These are phyloP conservation scores for Anhinga rufa DNA, from an alignment of 2,113 vertebrate species.

Conservation along the genomic window DNA sequence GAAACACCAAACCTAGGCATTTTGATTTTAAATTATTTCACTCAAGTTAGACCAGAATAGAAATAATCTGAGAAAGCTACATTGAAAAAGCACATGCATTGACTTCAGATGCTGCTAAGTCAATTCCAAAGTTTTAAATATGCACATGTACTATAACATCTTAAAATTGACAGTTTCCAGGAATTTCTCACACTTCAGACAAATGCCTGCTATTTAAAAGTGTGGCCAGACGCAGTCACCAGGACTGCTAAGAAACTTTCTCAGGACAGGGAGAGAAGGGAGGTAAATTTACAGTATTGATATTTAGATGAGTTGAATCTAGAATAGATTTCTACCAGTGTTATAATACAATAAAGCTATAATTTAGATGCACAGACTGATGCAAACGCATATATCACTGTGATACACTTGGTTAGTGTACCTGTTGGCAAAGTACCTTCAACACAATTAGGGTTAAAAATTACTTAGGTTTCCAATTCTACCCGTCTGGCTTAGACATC, in stretches of 20 bases:
- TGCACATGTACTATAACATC: background rate
- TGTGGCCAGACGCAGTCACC: background rate
- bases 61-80: background rate
- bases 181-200: constrained; percentile 13
- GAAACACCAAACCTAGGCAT: background rate
- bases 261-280: background rate
- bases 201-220: background rate
- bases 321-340: background rate
- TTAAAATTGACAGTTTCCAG: constrained; percentile 25
- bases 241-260: background rate
- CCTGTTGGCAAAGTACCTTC: background rate
- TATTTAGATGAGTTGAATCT: background rate
- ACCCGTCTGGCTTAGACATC: background rate
- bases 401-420: background rate
- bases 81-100: background rate
- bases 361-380: background rate
- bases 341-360: background rate
- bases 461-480: background rate
- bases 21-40: constrained; percentile 16
- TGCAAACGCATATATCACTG: background rate
- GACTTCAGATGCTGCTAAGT: background rate
- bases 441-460: background rate
- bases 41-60: constrained; percentile 30
- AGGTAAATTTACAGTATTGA: background rate
- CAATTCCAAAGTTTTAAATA: background rate